Evolutionary conservation across 2,888 invertebrate species (phyloP).

Genomic region (Mesodorylaimus sp.): DNA sequence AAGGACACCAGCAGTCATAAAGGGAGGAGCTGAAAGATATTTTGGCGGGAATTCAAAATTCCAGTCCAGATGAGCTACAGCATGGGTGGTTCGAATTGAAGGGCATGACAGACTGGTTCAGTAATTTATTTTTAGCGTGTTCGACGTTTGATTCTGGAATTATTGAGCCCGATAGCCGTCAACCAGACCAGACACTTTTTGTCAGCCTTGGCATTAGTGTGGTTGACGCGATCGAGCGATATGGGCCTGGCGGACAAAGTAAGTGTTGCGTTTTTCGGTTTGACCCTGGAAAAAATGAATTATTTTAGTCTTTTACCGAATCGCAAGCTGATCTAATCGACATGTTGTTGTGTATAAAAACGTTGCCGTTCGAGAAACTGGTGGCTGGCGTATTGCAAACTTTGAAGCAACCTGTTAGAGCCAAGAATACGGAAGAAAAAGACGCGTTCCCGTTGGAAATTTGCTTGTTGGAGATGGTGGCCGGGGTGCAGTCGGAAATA

Average conservation of each 20-base stretch:
- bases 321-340: conserved; percentile 54
- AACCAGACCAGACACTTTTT: conserved; percentile 61
- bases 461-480: conserved; percentile 59
- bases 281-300: too few species aligned
- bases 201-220: conserved; percentile 62
- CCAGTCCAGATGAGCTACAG: too few species aligned
- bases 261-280: neutral
- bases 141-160: conserved; percentile 56
- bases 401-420: conserved; percentile 1
- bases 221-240: conserved; percentile 43
- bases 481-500: conserved; percentile 43
- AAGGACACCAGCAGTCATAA: too few species aligned
- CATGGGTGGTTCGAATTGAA: too few species aligned
- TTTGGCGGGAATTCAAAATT: too few species aligned
- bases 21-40: too few species aligned
- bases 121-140: conserved; percentile 46
- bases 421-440: neutral
- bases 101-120: too few species aligned
- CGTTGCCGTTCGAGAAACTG: conserved; percentile 62
- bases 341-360: conserved; percentile 56
- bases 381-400: conserved; percentile 39
- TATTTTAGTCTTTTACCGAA: conserved; percentile 18
- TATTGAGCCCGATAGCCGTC: conserved; percentile 61
- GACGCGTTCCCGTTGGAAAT: conserved; percentile 46
- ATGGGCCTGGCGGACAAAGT: conserved; percentile 23